A percentile compares a stretch with the other conserved stretches of the same genome.
These are phyloP conservation scores for Hepsetus odoe DNA, from an alignment of 2,113 vertebrate genomes.

Conservation along the genomic window DNA sequence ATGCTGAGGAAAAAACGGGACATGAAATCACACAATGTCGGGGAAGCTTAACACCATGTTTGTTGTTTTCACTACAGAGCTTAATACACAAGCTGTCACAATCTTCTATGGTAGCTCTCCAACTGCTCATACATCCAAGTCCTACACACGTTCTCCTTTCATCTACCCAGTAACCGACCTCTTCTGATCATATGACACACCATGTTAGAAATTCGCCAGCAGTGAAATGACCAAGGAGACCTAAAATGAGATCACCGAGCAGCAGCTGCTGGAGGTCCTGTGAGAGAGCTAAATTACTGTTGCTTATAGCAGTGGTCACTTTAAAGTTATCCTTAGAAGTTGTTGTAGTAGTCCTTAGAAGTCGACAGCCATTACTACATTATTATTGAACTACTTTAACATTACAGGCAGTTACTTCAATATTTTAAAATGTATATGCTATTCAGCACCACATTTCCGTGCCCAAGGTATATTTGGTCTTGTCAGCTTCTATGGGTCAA, in stretches of 20 bases:
- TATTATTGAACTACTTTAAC: no score
- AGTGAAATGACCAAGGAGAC: background rate
- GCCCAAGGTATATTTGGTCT: no score
- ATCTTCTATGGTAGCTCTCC: background rate
- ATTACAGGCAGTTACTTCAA: no score
- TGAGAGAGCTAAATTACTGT: background rate
- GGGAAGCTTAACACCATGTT: background rate
- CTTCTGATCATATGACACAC: constrained; percentile 13
- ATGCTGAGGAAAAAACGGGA: background rate
- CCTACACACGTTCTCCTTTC: constrained; percentile 7
- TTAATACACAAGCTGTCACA: background rate
- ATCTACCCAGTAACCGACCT: constrained; percentile 3
- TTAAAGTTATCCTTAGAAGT: background rate
- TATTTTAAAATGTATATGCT: no score
- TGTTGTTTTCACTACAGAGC: constrained; percentile 3
- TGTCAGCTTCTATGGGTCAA: no score
- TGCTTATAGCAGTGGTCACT: background rate
- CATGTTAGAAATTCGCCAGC: constrained; percentile 16
- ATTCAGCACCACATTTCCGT: no score
- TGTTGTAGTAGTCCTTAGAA: no score
- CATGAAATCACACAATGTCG: constrained; percentile 21
- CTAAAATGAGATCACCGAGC: constrained; percentile 1
- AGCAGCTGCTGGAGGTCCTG: constrained; percentile 7
- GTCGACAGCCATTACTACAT: no score
- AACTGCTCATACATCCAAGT: background rate